Evolutionary conservation across 2,888 invertebrate genomes (phyloP), one percentile per base, ranked within the genome.

Genomic region (Hanleya hanleyi): DNA sequence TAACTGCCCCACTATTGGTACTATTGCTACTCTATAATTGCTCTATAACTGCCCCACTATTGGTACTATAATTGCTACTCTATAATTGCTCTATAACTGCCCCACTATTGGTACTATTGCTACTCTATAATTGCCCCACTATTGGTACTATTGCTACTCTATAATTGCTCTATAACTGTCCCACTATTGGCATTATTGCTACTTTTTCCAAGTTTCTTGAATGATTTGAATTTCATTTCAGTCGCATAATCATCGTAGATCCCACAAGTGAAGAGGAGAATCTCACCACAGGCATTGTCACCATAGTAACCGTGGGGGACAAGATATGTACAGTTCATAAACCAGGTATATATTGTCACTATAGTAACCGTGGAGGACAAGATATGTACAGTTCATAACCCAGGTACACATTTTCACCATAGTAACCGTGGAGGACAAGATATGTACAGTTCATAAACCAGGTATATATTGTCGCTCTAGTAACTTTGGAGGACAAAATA

Each of bases 251-350:
- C 64, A 88, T 96, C 79, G 93, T 93, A n/a, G 96, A 96, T 90
- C 96, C 96, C 37, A 94, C 95, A 47, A 91, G 92, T n/a, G 95
- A 96, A 90, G 96, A 96, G 91, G 96, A 96, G 91, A 92, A 92
- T 80, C 92, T 95, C 81, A 93, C 94, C 83, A 93, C 93, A 69
- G 94, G 94, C n/a, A 93, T 92, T 12, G 65, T 91, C 79, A 94
- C 94, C 71, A 91, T 96, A 57, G 94, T 94, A 62, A 93, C 89
- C 7, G 78, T 93, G 77, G 94, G 94, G 79, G 92, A 93, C 76
- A 80, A 85, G 33, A 57, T 89, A 5, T 87, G 86, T 76, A 76
- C 81, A 49, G 79, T 87, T 9, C 91, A 95, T 83, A 96, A 96
- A 90, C 94, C 95, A 87, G 96, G 95, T 88, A 68, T 26, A 9